phyloP scores from a whole-genome alignment of 1,140 invertebrate species.

The Anagrus nilaparvatae region DNA sequence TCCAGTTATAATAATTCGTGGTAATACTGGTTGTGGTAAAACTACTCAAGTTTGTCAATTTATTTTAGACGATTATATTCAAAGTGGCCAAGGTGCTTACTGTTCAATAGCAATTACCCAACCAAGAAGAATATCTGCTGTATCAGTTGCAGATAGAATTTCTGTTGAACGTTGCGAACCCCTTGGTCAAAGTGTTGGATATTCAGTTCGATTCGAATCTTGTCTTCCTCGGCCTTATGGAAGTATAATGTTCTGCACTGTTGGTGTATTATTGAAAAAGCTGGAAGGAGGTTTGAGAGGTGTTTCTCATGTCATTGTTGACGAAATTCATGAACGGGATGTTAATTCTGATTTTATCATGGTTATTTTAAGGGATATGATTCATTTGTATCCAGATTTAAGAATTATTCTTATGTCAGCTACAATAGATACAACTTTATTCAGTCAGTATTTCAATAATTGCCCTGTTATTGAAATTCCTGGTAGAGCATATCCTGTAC shows the following conservation, averaged over 20 bases:
- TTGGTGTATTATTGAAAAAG: slow-evolving; percentile 85
- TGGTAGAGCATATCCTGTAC: slow-evolving; percentile 70
- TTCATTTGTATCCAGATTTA: slow-evolving; percentile 79
- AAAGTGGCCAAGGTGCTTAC: slow-evolving; percentile 70
- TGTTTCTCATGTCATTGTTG: slow-evolving; percentile 85
- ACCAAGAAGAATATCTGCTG: slow-evolving; percentile 86
- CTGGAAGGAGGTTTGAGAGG: slow-evolving; percentile 77
- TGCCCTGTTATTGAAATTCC: slow-evolving; percentile 75
- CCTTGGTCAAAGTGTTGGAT: slow-evolving; percentile 72
- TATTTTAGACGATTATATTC: slow-evolving; percentile 89
- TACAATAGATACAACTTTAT: slow-evolving; percentile 85
- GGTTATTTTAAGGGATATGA: slow-evolving; percentile 86
- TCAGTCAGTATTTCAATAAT: slow-evolving; percentile 82
- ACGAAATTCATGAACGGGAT: slow-evolving; percentile 97
- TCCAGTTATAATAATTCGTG: slow-evolving; percentile 78
- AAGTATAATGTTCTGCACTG: slow-evolving; percentile 89
- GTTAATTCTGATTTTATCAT: slow-evolving; percentile 95
- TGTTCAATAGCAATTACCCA: slow-evolving; percentile 89
- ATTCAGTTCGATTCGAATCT: slow-evolving; percentile 91
- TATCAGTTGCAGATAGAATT: slow-evolving; percentile 87
- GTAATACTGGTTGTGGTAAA: slow-evolving; percentile 91
- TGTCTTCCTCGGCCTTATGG: slow-evolving; percentile 83
- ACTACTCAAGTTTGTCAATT: slow-evolving; percentile 88
- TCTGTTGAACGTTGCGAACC: slow-evolving; percentile 77
- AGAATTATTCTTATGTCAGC: slow-evolving; percentile 95